Conservation (phyloP, 92 coral and sea anemone species). For the Parazoanthus atlanticus region DNA sequence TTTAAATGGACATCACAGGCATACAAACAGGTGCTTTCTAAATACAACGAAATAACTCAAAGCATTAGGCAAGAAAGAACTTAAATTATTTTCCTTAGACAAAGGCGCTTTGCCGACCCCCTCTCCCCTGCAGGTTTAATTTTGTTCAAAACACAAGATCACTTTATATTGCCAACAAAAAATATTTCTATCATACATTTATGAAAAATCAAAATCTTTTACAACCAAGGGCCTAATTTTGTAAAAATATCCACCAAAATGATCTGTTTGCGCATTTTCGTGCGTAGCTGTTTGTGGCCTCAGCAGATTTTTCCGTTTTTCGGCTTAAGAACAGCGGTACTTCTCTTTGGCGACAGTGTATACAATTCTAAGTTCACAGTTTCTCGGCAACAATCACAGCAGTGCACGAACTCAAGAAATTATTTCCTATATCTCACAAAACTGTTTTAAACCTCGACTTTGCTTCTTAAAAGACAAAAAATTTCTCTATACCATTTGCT, state of each 20-base stretch:
- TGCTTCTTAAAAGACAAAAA: not conserved
- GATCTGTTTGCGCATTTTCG: not conserved
- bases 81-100: not conserved
- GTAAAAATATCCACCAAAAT: not conserved
- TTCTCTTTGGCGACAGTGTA: slow-evolving; percentile 41
- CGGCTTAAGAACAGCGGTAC: slow-evolving; percentile 16
- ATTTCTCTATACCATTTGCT: not conserved
- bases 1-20: slow-evolving; percentile 13
- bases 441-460: not conserved
- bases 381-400: slow-evolving; percentile 37
- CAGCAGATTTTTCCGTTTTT: slow-evolving; percentile 37
- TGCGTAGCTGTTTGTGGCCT: slow-evolving; percentile 1
- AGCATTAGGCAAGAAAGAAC: not conserved
- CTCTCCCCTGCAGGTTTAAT: not conserved
- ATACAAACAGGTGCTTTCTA: slow-evolving; percentile 23
- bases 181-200: not conserved
- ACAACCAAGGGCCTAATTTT: not conserved
- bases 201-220: not conserved
- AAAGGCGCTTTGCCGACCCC: slow-evolving; percentile 6
- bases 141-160: slow-evolving; percentile 5
- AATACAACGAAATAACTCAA: not conserved
- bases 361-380: slow-evolving; percentile 20
- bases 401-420: slow-evolving; percentile 17
- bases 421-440: not conserved
- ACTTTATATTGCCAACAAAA: not conserved